Conservation (phyloP, 2,113 vertebrate species). For the Trachemys scripta region DNA sequence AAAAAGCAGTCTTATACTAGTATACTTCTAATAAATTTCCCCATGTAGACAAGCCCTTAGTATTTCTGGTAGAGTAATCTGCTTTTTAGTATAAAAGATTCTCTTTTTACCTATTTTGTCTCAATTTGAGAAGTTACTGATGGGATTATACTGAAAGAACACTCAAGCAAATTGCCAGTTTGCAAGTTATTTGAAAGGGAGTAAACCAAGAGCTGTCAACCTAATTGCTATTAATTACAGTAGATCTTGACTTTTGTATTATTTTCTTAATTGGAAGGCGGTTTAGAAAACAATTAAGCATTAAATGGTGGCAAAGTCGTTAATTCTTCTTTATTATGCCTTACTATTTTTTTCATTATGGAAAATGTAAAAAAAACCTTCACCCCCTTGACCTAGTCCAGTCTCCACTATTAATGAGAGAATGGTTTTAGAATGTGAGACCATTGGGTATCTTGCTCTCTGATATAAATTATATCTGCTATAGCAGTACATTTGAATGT, state of each 20-base stretch:
- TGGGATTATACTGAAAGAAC: not conserved
- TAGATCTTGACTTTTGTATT: not conserved
- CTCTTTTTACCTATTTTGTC: not conserved
- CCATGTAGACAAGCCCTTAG: not conserved
- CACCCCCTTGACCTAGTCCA: not conserved
- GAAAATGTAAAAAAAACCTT: not conserved
- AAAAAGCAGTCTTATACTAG: too few species aligned
- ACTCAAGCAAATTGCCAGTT: not conserved
- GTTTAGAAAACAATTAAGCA: not conserved
- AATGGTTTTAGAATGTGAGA: not conserved
- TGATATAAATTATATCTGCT: not conserved
- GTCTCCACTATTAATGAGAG: not conserved
- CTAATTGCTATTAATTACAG: not conserved
- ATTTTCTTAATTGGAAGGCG: not conserved
- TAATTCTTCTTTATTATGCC: not conserved
- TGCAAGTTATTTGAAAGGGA: not conserved
- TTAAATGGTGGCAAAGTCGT: not conserved
- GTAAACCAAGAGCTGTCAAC: not conserved
- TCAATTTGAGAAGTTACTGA: not conserved
- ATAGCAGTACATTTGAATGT: accelerated
- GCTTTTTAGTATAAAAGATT: not conserved
- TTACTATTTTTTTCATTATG: not conserved
- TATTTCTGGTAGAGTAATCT: not conserved
- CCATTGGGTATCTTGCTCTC: not conserved
- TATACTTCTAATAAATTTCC: too few species aligned